phyloP scores from a whole-genome alignment of 37 sponge, comb jelly and placozoan genomes.

The Aplysina aerophoba region DNA sequence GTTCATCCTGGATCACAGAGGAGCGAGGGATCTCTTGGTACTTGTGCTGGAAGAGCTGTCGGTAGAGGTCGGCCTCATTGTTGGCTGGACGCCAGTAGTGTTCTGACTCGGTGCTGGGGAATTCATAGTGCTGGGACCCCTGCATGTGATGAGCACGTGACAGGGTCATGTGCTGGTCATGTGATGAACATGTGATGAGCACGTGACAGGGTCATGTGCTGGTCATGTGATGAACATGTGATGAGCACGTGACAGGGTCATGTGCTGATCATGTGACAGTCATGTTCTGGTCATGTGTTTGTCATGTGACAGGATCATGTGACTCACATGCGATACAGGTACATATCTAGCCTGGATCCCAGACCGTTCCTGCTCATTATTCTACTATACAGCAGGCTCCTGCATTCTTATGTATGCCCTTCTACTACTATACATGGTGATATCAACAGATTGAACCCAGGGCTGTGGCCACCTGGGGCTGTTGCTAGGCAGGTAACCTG shows the following conservation, averaged over 20 bases:
- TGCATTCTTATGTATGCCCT: no score
- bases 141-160: background rate
- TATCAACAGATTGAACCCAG: no score
- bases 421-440: no score
- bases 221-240: no score
- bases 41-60: slow-evolving; percentile 27
- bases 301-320: slow-evolving; percentile 10
- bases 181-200: background rate
- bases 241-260: slow-evolving; percentile 14
- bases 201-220: no score
- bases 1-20: background rate
- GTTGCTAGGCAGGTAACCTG: no score
- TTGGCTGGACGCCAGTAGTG: slow-evolving; percentile 21
- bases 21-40: slow-evolving; percentile 19
- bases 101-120: slow-evolving; percentile 39
- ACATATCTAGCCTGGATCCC: no score
- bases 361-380: no score
- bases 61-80: slow-evolving; percentile 21
- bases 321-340: no score
- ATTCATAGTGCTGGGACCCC: slow-evolving; percentile 1
- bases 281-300: no score
- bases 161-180: slow-evolving; percentile 17
- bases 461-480: no score
- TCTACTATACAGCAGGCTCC: no score
- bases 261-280: slow-evolving; percentile 6